Evolutionary conservation across 2,888 invertebrate species (phyloP), one percentile per base, ranked within the genome.

Genomic region (Cynaeus angustus): DNA sequence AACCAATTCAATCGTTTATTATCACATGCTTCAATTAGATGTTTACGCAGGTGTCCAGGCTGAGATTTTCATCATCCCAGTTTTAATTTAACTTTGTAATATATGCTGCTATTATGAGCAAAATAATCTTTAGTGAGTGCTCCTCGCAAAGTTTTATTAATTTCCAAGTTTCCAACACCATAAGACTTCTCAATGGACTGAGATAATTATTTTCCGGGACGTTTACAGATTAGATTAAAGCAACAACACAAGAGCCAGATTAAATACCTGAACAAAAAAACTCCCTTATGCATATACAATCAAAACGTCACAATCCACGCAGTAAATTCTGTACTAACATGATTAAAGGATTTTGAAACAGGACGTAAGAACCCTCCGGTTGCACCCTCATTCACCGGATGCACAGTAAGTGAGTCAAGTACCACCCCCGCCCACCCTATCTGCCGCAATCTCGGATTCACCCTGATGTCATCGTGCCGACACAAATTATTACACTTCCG

Each of bases 401-500:
- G 80, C 75, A 75, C 71, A 75, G 79, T 80, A 81, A 82, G 81
- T 81, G 81, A 81, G 80, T 82, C 80, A 81, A 82, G 81, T 80
- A 78, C 81, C 80, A 77, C 79, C 80, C 77, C 68, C 78, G 66
- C 70, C 66, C 64, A 59, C 56, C 69, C 72, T 69, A 75, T 76
- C 73, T 74, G 74, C 77, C 76, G 77, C 79, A 80, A 81, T 81
- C 81, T 80, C 76, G 76, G 76, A 79, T 79, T 77, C 80, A 77
- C 81, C 80, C 80, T 78, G 66, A 56, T 56, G 79, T 80, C 79
- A 79, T 74, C 81, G 75, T 78, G 73, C 75, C 76, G 79, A 79
- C 76, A 79, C 81, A 81, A 82, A 82, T 82, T 82, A 82, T 81
- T 81, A 79, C 82, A 80, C 81, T 79, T 81, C 81, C 80, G 78